Evolutionary conservation across 92 coral and sea anemone genomes (phyloP).

Genomic region (Micromussa lordhowensis): DNA sequence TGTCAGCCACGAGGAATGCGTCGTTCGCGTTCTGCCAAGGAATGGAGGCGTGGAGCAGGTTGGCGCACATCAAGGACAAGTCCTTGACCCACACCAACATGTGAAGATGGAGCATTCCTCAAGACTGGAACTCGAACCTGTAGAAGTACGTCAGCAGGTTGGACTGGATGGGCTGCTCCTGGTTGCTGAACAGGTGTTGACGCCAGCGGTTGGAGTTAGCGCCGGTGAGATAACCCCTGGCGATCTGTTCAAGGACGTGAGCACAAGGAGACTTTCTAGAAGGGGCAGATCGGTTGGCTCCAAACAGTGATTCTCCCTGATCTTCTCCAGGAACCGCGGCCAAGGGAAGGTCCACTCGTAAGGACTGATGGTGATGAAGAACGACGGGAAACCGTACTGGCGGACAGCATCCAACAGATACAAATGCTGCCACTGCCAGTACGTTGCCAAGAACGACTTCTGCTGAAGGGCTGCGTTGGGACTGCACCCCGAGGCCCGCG

Average conservation of each 20-base stretch:
- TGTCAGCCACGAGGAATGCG: constrained; percentile 36
- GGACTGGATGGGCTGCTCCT: neutral
- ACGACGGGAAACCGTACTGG: constrained; percentile 31
- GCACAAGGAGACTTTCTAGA: constrained; percentile 28
- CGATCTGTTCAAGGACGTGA: constrained; percentile 26
- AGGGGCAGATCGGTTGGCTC: constrained; percentile 45
- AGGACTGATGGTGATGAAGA: constrained; percentile 49
- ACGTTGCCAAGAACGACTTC: constrained; percentile 31
- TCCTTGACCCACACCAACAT: too few species aligned
- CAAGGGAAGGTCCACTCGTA: constrained; percentile 56
- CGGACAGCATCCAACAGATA: constrained; percentile 48
- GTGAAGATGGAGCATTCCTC: constrained; percentile 51
- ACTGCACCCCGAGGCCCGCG: constrained; percentile 1
- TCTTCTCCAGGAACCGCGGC: neutral
- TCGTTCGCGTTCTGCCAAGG: constrained; percentile 29
- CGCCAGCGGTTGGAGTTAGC: constrained; percentile 31
- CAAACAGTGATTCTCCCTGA: neutral
- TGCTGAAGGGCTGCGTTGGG: constrained; percentile 35
- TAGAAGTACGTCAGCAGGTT: constrained; percentile 57
- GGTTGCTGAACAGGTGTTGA: constrained; percentile 26
- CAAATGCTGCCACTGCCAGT: constrained; percentile 55
- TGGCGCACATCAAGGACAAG: constrained; percentile 1
- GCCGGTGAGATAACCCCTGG: constrained; percentile 34
- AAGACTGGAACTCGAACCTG: constrained; percentile 50
- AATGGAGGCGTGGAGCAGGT: constrained; percentile 38